Evolutionary conservation across 2,888 invertebrate species (phyloP).

Genomic region (Drosophila ustulata): DNA sequence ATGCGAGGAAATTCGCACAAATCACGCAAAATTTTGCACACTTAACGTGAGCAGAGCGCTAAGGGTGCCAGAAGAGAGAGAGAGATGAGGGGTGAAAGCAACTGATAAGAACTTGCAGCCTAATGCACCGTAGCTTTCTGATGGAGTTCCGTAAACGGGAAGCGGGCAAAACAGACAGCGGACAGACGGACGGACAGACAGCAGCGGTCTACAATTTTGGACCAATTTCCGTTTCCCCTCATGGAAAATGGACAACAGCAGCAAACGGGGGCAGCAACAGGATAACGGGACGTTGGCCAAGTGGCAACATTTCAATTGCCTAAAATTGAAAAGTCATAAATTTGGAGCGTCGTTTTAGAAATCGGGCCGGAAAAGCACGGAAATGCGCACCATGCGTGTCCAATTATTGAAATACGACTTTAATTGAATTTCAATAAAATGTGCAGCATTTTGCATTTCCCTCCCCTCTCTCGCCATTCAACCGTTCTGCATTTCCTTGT

Average conservation of each 20-base stretch:
- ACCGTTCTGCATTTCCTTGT: slow-evolving; percentile 4
- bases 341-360: slow-evolving; percentile 68
- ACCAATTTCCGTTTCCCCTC: slow-evolving; percentile 75
- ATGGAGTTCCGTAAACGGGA: slow-evolving; percentile 30
- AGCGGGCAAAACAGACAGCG: slow-evolving; percentile 14
- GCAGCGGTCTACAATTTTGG: slow-evolving; percentile 56
- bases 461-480: neutral
- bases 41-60: slow-evolving; percentile 65
- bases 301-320: slow-evolving; percentile 79
- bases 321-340: slow-evolving; percentile 81
- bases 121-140: slow-evolving; percentile 67
- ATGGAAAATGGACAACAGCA: slow-evolving; percentile 42
- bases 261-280: slow-evolving; percentile 21
- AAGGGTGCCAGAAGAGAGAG: slow-evolving; percentile 40
- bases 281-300: slow-evolving; percentile 45
- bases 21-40: slow-evolving; percentile 80
- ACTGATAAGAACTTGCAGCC: slow-evolving; percentile 76
- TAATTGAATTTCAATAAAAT: slow-evolving; percentile 83
- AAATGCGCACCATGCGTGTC: slow-evolving; percentile 84
- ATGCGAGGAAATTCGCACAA: slow-evolving; percentile 75
- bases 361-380: slow-evolving; percentile 65
- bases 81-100: slow-evolving; percentile 28
- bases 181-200: slow-evolving; percentile 6
- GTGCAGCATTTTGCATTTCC: slow-evolving; percentile 68
- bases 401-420: slow-evolving; percentile 85